Evolutionary conservation across 2,888 invertebrate genomes (phyloP).

Genomic region (Anoplius nigerrimus): DNA sequence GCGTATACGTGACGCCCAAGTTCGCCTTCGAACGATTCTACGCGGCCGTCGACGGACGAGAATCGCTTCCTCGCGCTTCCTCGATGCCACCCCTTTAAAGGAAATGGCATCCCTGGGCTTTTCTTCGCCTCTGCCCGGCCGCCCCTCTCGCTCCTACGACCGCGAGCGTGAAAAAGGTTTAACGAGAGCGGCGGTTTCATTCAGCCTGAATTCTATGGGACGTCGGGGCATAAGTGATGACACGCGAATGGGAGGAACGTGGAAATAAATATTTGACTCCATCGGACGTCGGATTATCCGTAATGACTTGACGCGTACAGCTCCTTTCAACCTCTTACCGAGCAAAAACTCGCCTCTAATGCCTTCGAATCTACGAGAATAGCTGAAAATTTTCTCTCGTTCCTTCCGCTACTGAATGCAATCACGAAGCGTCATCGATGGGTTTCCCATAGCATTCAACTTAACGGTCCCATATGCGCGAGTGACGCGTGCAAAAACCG

Average conservation of each 20-base stretch:
- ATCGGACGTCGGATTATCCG: neutral
- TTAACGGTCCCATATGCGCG: slow-evolving; percentile 12
- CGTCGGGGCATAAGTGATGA: slow-evolving; percentile 5
- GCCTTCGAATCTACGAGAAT: too few relatives aligned
- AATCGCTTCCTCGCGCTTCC: neutral
- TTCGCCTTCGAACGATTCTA: too few relatives aligned
- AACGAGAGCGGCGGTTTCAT: slow-evolving; percentile 43
- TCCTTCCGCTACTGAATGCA: neutral
- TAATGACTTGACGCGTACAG: too few relatives aligned
- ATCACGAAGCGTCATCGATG: too few relatives aligned
- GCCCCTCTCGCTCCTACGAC: too few relatives aligned
- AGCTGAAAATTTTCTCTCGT: too few relatives aligned
- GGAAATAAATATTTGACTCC: neutral
- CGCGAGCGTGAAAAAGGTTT: slow-evolving; percentile 21
- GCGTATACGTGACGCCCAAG: neutral
- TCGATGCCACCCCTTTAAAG: slow-evolving; percentile 17
- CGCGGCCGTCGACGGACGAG: neutral
- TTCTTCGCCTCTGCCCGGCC: neutral
- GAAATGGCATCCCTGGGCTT: slow-evolving; percentile 11
- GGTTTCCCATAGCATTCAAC: neutral
- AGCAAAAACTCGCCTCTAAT: too few relatives aligned
- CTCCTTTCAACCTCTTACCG: too few relatives aligned
- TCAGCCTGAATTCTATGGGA: slow-evolving; percentile 17
- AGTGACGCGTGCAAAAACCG: slow-evolving; percentile 10
- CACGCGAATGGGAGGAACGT: slow-evolving; percentile 22